Evolutionary conservation across 2,888 invertebrate species (phyloP).

Genomic region (Dicyrtomina minuta): DNA sequence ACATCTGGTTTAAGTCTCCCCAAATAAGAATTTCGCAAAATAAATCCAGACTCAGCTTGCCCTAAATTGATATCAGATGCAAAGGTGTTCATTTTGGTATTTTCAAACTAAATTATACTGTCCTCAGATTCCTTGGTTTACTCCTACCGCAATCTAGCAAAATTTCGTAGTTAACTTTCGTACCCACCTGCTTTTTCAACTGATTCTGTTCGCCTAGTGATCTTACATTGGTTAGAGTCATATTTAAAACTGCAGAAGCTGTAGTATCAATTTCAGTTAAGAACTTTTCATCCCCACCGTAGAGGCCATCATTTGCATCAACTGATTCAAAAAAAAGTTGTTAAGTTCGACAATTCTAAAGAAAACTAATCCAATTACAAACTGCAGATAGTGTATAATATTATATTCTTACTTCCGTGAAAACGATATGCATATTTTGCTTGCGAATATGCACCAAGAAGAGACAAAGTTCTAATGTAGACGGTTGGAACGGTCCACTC

Average conservation of each 20-base stretch:
- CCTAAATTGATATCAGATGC: too few species aligned
- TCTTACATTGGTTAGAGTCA: conserved; percentile 71
- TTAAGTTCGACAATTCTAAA: not conserved
- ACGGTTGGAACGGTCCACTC: conserved; percentile 42
- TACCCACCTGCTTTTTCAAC: conserved; percentile 64
- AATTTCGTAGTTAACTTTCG: too few species aligned
- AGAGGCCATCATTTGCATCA: conserved; percentile 88
- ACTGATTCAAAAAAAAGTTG: conserved; percentile 62
- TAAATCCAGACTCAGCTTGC: conserved; percentile 69
- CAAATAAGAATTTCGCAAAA: conserved; percentile 57
- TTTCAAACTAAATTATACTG: too few species aligned
- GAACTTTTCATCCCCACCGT: conserved; percentile 86
- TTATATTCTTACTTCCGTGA: conserved; percentile 66
- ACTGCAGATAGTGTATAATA: not conserved
- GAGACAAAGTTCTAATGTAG: conserved; percentile 40
- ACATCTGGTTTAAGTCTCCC: conserved; percentile 61
- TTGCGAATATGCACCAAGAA: conserved; percentile 68
- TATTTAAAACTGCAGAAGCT: conserved; percentile 69
- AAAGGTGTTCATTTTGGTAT: too few species aligned
- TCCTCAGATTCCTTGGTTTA: too few species aligned
- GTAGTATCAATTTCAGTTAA: conserved; percentile 69
- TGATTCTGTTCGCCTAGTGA: conserved; percentile 67
- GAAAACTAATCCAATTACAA: not conserved
- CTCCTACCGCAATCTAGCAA: too few species aligned
- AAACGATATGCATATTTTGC: conserved; percentile 84